Evolutionary conservation across 2,113 vertebrate genomes (phyloP).

Genomic region (Arenaria interpres): DNA sequence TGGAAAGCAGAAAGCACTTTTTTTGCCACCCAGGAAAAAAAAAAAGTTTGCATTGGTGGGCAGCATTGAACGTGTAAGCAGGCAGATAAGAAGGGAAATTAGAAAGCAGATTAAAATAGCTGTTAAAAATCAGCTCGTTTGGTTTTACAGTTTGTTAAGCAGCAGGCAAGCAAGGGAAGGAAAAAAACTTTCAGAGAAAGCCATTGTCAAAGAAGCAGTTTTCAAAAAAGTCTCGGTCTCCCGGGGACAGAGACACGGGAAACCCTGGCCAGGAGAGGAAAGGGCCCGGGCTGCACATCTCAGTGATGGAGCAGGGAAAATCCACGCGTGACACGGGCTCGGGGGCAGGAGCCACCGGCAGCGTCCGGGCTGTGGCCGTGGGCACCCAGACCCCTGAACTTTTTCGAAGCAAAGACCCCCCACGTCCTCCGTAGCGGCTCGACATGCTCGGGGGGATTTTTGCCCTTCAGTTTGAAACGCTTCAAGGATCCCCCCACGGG

Average conservation of each 20-base stretch:
- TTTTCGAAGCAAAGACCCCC: background rate
- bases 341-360: background rate
- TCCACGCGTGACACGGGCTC: background rate
- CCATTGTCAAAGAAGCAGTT: background rate
- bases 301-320: background rate
- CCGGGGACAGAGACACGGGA: background rate
- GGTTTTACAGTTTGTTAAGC: background rate
- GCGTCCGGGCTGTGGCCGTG: background rate
- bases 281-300: background rate
- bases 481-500: background rate
- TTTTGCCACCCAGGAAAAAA: background rate
- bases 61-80: background rate
- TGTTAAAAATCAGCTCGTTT: background rate
- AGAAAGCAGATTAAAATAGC: background rate
- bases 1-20: background rate
- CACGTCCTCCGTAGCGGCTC: rapidly evolving
- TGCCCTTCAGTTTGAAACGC: rapidly evolving
- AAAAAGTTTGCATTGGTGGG: background rate
- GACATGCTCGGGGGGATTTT: background rate
- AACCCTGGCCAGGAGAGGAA: background rate
- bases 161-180: background rate
- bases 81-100: background rate
- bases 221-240: background rate
- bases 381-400: background rate
- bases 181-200: background rate